Evolutionary conservation across 2,797 vertebrate genomes (phyloP), one percentile per base, ranked within the genome.

Genomic region (Lacerta agilis): DNA sequence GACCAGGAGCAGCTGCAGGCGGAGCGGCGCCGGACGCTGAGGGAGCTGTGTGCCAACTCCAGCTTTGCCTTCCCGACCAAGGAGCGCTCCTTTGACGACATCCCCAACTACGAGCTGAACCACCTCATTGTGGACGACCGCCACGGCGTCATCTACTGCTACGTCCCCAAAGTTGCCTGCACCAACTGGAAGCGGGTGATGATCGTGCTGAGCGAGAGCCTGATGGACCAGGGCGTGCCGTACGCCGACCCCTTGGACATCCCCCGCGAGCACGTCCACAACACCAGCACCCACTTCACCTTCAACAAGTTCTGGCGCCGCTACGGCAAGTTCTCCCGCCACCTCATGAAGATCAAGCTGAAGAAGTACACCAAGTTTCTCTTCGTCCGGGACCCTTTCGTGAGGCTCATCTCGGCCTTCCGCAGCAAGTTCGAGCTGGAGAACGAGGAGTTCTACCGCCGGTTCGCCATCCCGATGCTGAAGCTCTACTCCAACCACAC

Each of bases 341-440:
- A 99, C 94, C 97, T 99, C 87, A 99, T 99, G 98, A 99, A 99
- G 97, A 96, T 98, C 80, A 99, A 98, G 92, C 97, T 99, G 92
- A 98, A 98, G 95, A 99, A 99, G 83, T 99, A 99, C 96, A 99
- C 98, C 36, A 99, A 99, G 97, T 99, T 99, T 89, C 97, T 99
- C 25, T 99, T 99, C 0, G 98, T 99, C 27, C 97, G 99, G 0
- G 99, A 99, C 94, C 99, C 99, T 55, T 99, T 99, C 0, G 98
- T 99, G 10, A 98, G 99, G 61, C 98, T 99, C 95, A 99, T 99
- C 95, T 99, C 99, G 0, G 99, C 99, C 93, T 99, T 98, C 89
- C 98, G 98, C 94, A 99, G 99, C 96, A 99, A 99, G 90, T 99
- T 99, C 5, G 97, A 98, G 93, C 95, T 98, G 92, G 97, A 97